These are phyloP conservation scores for Columbina picui DNA, from an alignment of 2,113 vertebrate species.

Conservation along the genomic window DNA sequence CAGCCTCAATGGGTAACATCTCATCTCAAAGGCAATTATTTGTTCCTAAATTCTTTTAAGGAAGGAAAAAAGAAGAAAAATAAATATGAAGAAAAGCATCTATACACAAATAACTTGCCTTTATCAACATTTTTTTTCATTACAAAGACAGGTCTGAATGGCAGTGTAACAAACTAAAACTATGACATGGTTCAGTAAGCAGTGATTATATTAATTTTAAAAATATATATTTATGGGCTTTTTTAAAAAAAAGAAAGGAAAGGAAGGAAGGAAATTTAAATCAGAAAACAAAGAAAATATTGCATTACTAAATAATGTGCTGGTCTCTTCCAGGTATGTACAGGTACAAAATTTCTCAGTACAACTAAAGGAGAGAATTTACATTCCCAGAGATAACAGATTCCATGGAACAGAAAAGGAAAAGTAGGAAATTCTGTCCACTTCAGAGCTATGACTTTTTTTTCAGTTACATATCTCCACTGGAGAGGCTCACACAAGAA, in stretches of 20 bases:
- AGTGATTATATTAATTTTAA: background rate
- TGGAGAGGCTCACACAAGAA: background rate
- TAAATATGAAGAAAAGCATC: background rate
- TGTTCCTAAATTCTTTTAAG: background rate
- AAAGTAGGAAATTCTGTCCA: background rate
- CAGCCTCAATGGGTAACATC: background rate
- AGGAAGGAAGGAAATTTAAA: background rate
- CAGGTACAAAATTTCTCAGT: background rate
- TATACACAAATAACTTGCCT: background rate
- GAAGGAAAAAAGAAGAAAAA: no score
- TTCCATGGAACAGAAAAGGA: background rate
- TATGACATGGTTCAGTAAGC: background rate
- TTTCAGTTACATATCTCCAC: background rate
- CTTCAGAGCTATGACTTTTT: background rate
- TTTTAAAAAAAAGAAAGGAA: background rate
- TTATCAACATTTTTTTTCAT: background rate
- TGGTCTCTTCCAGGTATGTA: background rate
- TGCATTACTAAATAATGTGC: background rate
- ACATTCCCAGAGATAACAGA: background rate
- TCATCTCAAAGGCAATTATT: background rate
- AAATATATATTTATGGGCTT: rapidly evolving
- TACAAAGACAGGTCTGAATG: background rate
- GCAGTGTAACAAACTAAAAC: background rate
- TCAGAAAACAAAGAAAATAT: background rate
- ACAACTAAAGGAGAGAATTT: background rate